A percentile compares a stretch with the other conserved stretches of the same genome.
Conservation (phyloP, 2,888 invertebrate species). For the Poecilus cupreus region DNA sequence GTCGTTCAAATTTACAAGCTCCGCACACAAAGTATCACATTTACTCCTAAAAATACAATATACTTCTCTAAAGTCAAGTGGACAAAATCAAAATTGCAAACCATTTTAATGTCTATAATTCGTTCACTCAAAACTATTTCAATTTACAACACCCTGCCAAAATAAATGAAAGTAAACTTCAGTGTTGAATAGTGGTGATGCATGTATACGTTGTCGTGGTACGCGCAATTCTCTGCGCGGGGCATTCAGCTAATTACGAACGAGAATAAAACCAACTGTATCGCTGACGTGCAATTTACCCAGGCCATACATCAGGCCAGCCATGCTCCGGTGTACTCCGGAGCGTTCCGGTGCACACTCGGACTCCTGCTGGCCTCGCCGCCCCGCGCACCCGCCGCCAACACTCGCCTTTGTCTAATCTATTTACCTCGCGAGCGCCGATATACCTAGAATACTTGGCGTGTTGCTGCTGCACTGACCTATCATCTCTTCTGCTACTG, state of each 20-base stretch:
- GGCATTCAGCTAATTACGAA: slow-evolving; percentile 36
- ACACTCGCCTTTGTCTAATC: slow-evolving; percentile 50
- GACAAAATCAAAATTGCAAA: too few species aligned
- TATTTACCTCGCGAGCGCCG: slow-evolving; percentile 45
- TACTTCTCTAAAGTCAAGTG: too few species aligned
- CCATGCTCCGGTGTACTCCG: neutral
- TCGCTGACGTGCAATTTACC: slow-evolving; percentile 50
- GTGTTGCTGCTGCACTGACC: neutral
- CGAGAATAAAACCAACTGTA: slow-evolving; percentile 33
- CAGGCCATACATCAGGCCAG: slow-evolving; percentile 38
- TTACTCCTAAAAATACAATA: too few species aligned
- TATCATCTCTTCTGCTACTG: neutral
- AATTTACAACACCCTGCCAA: too few species aligned
- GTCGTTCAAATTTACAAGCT: too few species aligned
- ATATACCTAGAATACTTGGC: slow-evolving; percentile 11
- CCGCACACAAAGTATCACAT: too few species aligned
- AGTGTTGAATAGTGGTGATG: too few species aligned
- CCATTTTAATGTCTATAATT: too few species aligned
- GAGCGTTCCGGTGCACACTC: too few species aligned
- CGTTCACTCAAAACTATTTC: too few species aligned
- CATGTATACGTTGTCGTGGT: too few species aligned
- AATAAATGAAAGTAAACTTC: too few species aligned
- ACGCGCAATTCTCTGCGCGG: neutral
- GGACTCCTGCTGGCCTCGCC: neutral
- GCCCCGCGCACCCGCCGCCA: neutral